Percentiles rank a stretch among this genome's conserved stretches.
phyloP scores from a whole-genome alignment of 2,888 invertebrate species.

The Drosophila koepferae region DNA sequence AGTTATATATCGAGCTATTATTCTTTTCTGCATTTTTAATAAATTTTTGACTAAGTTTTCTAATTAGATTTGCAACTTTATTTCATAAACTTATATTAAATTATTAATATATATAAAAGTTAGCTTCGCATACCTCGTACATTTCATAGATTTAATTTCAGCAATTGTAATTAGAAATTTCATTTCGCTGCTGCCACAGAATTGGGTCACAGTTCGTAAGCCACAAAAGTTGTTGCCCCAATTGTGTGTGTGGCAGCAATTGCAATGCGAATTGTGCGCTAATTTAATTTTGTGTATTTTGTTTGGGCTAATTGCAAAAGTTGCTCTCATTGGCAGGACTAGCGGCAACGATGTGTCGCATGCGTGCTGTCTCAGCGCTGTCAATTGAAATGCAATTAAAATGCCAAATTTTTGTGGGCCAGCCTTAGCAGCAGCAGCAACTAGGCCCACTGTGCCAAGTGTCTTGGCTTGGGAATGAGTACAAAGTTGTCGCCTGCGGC shows the following conservation, averaged over 20 bases:
- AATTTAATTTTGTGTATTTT: slow-evolving; percentile 43
- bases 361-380: slow-evolving; percentile 31
- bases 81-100: too few species aligned
- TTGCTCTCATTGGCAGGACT: slow-evolving; percentile 6
- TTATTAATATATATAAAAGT: too few species aligned
- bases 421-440: background rate
- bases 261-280: slow-evolving; percentile 10
- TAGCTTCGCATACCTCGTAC: too few species aligned
- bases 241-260: slow-evolving; percentile 52
- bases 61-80: too few species aligned
- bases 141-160: background rate
- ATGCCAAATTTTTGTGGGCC: slow-evolving; percentile 53
- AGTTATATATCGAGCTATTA: too few species aligned
- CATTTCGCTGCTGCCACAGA: background rate
- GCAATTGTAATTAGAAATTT: background rate
- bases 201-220: slow-evolving; percentile 21
- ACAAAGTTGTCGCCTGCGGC: slow-evolving; percentile 60
- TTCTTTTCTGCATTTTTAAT: too few species aligned
- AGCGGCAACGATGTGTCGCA: slow-evolving; percentile 30
- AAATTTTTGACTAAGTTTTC: too few species aligned
- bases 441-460: slow-evolving; percentile 22
- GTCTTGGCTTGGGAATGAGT: slow-evolving; percentile 67
- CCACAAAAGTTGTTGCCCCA: slow-evolving; percentile 18
- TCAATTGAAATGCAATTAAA: slow-evolving; percentile 71
- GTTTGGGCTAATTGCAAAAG: slow-evolving; percentile 57